A percentile compares a stretch with the other conserved stretches of the same genome.
These are phyloP conservation scores for Germaria angustata DNA, from an alignment of 2,888 invertebrate species.

Conservation along the genomic window DNA sequence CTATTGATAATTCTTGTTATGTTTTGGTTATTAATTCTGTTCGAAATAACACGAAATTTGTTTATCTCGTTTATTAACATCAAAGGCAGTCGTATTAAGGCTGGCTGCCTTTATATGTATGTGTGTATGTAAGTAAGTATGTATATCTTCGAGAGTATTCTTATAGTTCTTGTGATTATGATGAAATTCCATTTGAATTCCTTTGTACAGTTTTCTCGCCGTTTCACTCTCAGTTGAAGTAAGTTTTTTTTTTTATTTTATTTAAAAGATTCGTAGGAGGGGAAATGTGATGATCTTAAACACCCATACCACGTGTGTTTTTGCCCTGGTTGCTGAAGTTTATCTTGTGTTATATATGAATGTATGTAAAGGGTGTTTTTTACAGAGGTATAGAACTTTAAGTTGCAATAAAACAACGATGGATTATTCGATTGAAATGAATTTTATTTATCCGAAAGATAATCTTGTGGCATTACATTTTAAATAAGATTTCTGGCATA, in stretches of 20 bases:
- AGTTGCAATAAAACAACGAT: too few species aligned
- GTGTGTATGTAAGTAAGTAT: too few species aligned
- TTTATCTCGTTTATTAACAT: conserved; percentile 64
- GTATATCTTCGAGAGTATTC: neutral
- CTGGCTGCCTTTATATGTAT: neutral
- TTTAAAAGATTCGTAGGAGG: neutral
- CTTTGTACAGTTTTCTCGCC: neutral
- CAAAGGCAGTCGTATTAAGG: neutral
- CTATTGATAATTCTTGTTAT: conserved; percentile 22
- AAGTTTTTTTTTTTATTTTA: neutral
- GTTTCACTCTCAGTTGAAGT: conserved; percentile 14
- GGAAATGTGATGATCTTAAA: neutral
- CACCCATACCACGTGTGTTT: too few species aligned
- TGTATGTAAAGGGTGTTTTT: too few species aligned
- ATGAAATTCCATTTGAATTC: conserved; percentile 39
- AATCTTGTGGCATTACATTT: too few species aligned
- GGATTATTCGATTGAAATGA: too few species aligned
- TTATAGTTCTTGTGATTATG: neutral
- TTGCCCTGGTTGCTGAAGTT: too few species aligned
- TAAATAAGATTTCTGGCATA: too few species aligned
- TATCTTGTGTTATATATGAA: too few species aligned
- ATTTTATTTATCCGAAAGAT: too few species aligned
- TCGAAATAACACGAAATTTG: conserved; percentile 54
- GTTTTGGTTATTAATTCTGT: conserved; percentile 6
- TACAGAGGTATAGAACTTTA: too few species aligned